These are phyloP conservation scores for Hypsibius dujardini DNA, from an alignment of 1,140 invertebrate genomes.

Conservation along the genomic window DNA sequence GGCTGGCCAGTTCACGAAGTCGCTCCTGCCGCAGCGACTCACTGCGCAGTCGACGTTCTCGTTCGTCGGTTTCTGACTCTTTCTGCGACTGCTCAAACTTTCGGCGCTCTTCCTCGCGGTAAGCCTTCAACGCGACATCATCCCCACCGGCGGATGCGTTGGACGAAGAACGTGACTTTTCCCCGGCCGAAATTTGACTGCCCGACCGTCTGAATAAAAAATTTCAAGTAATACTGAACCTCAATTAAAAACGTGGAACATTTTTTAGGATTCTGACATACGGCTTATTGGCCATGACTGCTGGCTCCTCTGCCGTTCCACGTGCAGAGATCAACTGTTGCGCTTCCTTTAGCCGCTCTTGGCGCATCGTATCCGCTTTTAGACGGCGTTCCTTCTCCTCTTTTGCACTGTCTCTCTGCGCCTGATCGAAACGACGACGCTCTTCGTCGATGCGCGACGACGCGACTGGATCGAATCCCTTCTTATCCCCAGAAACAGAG, in stretches of 20 bases:
- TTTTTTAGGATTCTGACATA: too few relatives aligned
- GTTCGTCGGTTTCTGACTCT: conserved; percentile 46
- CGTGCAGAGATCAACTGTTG: conserved; percentile 43
- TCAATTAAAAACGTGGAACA: too few relatives aligned
- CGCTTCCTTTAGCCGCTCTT: conserved; percentile 39
- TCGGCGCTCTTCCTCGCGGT: conserved; percentile 39
- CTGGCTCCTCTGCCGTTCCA: conserved; percentile 40
- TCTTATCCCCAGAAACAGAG: neutral
- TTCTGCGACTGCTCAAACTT: conserved; percentile 33
- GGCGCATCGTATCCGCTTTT: conserved; percentile 37
- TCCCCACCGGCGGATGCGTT: neutral
- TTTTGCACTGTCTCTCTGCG: conserved; percentile 45
- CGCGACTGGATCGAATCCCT: neutral
- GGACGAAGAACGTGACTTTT: neutral
- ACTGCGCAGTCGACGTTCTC: conserved; percentile 38
- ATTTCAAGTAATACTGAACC: too few relatives aligned
- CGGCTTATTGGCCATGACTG: neutral
- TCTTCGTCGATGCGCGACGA: conserved; percentile 38
- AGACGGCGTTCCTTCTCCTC: conserved; percentile 40
- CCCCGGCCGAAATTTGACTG: neutral
- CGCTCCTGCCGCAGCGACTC: conserved; percentile 43
- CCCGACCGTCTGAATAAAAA: neutral
- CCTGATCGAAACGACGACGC: conserved; percentile 51
- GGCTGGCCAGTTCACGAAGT: conserved; percentile 27
- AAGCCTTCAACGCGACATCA: conserved; percentile 15